Percentiles rank a stretch among this genome's conserved stretches.
Conservation (phyloP, 1,140 invertebrate genomes). For the Dreissena rostriformis region DNA sequence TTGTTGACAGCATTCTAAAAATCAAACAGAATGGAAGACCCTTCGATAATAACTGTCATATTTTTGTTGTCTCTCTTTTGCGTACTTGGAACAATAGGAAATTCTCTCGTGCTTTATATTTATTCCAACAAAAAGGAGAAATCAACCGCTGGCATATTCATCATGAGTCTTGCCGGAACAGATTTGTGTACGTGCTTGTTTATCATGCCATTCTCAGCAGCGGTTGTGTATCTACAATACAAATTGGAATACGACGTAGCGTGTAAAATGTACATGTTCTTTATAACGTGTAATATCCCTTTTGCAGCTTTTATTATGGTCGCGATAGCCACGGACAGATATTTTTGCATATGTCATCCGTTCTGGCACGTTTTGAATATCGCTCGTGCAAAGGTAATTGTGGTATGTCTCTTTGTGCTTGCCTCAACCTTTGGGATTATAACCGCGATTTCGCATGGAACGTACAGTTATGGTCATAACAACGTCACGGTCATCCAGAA, state of each 20-base stretch:
- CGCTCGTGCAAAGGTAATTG: slow-evolving; percentile 70
- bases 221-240: slow-evolving; percentile 69
- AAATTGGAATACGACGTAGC: slow-evolving; percentile 71
- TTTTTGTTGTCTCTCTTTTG: slow-evolving; percentile 71
- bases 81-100: slow-evolving; percentile 76
- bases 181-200: slow-evolving; percentile 78
- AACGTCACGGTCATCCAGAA: too few relatives aligned
- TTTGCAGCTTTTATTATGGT: slow-evolving; percentile 80
- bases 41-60: slow-evolving; percentile 53
- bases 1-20: too few relatives aligned
- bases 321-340: slow-evolving; percentile 79
- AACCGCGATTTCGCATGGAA: slow-evolving; percentile 67
- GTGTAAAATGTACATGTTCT: slow-evolving; percentile 79
- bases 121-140: slow-evolving; percentile 77
- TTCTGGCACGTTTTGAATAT: slow-evolving; percentile 74
- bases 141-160: slow-evolving; percentile 78
- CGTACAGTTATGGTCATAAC: too few relatives aligned
- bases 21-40: slow-evolving; percentile 28
- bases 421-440: slow-evolving; percentile 74
- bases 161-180: slow-evolving; percentile 76
- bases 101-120: slow-evolving; percentile 78
- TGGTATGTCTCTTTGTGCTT: slow-evolving; percentile 67
- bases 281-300: slow-evolving; percentile 78
- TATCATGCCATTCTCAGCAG: slow-evolving; percentile 76
- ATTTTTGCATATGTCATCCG: slow-evolving; percentile 80